phyloP scores from a whole-genome alignment of 2,797 vertebrate genomes.

The Lacerta bilineata region DNA sequence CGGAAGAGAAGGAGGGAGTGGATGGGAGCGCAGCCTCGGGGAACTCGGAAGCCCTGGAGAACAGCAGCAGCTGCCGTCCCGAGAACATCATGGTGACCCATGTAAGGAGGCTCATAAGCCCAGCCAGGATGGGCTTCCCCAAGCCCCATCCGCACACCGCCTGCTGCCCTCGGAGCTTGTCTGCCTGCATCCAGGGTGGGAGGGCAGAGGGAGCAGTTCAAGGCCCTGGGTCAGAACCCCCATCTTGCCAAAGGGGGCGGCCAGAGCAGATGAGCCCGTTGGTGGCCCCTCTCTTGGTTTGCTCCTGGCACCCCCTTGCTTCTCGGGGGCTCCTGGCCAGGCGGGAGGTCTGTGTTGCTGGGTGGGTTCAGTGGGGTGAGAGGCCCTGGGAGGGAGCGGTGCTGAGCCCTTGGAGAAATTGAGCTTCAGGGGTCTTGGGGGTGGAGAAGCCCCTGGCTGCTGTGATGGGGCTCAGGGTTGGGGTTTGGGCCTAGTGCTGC shows the following conservation, averaged over 20 bases:
- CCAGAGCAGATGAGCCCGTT: no score
- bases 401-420: background rate
- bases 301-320: background rate
- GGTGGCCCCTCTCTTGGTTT: background rate
- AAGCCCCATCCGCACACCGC: accelerated
- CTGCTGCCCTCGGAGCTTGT: background rate
- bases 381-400: background rate
- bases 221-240: no score
- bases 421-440: background rate
- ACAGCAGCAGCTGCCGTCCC: slow-evolving; percentile 19
- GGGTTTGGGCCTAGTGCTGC: background rate
- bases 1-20: slow-evolving; percentile 69
- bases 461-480: background rate
- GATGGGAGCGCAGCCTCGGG: slow-evolving; percentile 50
- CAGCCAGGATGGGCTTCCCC: background rate
- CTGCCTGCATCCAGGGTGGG: no score
- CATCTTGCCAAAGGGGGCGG: no score
- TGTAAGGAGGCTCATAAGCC: slow-evolving; percentile 77
- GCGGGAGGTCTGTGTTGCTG: background rate
- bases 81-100: slow-evolving; percentile 90
- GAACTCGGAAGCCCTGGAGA: slow-evolving; percentile 53
- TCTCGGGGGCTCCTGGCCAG: background rate
- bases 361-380: background rate
- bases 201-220: background rate
- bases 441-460: background rate